phyloP scores from a whole-genome alignment of 53 echinoderm and acorn worm species.

The Luidia sarsii region DNA sequence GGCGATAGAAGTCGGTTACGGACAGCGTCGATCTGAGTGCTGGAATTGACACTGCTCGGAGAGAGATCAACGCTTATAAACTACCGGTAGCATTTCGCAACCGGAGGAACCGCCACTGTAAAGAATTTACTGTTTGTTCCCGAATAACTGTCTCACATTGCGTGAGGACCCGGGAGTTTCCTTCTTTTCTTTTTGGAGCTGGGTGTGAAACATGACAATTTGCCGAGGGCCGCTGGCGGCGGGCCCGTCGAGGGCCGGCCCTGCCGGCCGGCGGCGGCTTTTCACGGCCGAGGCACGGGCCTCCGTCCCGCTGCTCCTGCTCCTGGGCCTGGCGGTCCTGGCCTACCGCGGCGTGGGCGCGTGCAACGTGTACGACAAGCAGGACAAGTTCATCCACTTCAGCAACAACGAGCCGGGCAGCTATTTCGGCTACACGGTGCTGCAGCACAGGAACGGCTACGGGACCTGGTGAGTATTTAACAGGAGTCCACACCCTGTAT shows the following conservation, averaged over 20 bases:
- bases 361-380: constrained; percentile 23
- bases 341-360: not conserved
- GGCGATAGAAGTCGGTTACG: too few species aligned
- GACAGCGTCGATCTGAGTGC: too few species aligned
- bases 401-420: constrained; percentile 26
- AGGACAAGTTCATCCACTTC: not conserved
- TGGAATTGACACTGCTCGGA: too few species aligned
- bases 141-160: too few species aligned
- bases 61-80: too few species aligned
- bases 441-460: constrained; percentile 16
- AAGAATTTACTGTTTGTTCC: too few species aligned
- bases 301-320: not conserved
- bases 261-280: not conserved
- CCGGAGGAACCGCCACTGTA: not conserved
- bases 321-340: not conserved
- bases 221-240: too few species aligned
- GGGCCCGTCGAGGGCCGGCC: not conserved
- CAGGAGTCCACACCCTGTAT: too few species aligned
- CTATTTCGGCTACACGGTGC: constrained; percentile 31
- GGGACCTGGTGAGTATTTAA: constrained; percentile 27
- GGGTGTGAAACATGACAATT: too few species aligned
- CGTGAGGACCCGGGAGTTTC: too few species aligned
- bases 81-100: too few species aligned
- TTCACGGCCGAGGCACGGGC: not conserved
- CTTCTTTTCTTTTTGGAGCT: too few species aligned